Evolutionary conservation across 2,113 vertebrate genomes (phyloP).

Genomic region (Equus przewalskii): DNA sequence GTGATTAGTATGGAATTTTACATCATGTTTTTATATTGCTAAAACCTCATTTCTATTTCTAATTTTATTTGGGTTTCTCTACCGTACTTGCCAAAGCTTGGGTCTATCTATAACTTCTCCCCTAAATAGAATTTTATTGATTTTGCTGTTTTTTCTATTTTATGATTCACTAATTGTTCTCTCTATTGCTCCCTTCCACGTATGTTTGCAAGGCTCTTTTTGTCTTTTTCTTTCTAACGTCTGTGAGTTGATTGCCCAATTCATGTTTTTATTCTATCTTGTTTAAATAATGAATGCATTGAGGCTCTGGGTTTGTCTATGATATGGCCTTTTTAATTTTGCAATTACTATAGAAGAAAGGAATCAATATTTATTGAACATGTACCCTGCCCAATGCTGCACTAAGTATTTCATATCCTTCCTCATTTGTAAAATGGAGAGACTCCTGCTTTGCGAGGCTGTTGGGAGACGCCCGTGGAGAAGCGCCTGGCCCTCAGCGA

Average conservation of each 20-base stretch:
- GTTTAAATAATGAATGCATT: conserved; percentile 62
- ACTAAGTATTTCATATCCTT: conserved; percentile 38
- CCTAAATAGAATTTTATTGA: neutral
- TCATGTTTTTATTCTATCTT: conserved; percentile 54
- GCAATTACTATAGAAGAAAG: conserved; percentile 51
- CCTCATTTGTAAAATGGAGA: neutral
- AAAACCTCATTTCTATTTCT: conserved; percentile 29
- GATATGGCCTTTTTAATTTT: conserved; percentile 62
- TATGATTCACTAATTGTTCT: conserved; percentile 1
- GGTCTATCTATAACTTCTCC: neutral
- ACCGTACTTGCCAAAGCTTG: neutral
- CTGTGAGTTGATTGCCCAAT: conserved; percentile 56
- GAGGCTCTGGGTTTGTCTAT: conserved; percentile 28
- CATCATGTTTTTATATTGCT: neutral
- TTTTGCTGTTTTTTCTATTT: conserved; percentile 42
- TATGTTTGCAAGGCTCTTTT: neutral
- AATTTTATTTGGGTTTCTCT: conserved; percentile 39
- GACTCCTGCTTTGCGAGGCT: neutral
- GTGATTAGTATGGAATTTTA: neutral
- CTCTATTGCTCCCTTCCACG: conserved; percentile 43
- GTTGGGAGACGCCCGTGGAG: neutral
- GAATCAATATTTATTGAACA: conserved; percentile 72
- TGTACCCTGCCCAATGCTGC: neutral
- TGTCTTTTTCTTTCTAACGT: conserved; percentile 16
- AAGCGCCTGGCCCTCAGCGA: accelerated